These are phyloP conservation scores for Drosophila seguyi DNA, from an alignment of 1,140 invertebrate species.

Conservation along the genomic window DNA sequence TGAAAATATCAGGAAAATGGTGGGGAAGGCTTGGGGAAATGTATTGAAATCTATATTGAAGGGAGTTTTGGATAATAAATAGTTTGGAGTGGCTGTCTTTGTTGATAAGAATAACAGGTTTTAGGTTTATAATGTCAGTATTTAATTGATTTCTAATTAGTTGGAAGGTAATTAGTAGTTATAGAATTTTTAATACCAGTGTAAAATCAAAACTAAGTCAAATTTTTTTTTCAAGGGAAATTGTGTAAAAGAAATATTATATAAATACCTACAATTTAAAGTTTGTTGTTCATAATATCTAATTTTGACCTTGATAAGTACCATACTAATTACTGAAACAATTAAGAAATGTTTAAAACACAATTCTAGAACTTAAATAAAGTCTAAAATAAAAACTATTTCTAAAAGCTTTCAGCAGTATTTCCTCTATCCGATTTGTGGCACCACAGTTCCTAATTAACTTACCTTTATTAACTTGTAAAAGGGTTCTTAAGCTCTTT, in stretches of 20 bases:
- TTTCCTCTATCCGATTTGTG: neutral
- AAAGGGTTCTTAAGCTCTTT: neutral
- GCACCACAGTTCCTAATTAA: no score
- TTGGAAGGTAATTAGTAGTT: neutral
- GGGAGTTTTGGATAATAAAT: neutral
- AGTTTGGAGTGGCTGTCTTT: neutral
- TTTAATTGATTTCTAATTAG: neutral
- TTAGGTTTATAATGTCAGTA: fast-evolving
- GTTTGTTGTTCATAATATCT: no score
- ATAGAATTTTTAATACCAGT: no score
- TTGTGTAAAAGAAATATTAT: no score
- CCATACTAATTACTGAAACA: neutral
- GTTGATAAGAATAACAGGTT: neutral
- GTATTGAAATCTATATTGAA: neutral
- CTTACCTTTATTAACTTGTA: neutral
- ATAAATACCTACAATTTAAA: no score
- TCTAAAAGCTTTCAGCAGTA: neutral
- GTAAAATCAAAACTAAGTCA: no score
- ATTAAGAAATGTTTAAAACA: neutral
- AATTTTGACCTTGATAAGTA: no score
- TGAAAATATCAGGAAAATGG: neutral
- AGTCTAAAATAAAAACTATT: neutral
- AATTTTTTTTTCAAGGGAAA: no score
- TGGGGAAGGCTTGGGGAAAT: neutral
- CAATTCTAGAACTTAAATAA: neutral